Percentiles rank a stretch among this genome's conserved stretches.
Conservation (phyloP, 2,888 invertebrate species). For the Pasiphila rectangulata region DNA sequence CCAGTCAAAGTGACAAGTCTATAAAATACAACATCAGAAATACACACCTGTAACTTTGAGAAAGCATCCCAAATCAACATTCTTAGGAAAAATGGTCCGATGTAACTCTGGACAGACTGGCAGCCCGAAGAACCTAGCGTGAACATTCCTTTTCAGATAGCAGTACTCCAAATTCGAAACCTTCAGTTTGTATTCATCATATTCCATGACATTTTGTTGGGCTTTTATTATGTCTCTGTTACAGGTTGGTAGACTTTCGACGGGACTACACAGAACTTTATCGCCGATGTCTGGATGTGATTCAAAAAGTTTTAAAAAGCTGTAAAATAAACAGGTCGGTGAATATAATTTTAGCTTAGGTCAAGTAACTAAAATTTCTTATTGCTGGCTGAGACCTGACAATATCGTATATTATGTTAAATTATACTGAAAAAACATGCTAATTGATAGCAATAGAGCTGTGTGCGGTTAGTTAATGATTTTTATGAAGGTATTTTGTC, state of each 20-base stretch:
- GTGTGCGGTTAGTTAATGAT: too few relatives aligned
- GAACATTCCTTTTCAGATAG: conserved; percentile 83
- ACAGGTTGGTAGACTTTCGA: conserved; percentile 82
- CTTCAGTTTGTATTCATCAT: conserved; percentile 55
- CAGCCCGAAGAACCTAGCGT: conserved; percentile 84
- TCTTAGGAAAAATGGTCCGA: conserved; percentile 84
- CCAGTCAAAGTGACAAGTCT: too few relatives aligned
- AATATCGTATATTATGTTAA: too few relatives aligned
- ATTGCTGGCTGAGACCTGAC: too few relatives aligned
- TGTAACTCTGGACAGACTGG: conserved; percentile 86
- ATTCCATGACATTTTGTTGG: conserved; percentile 79
- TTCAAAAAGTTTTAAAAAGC: conserved; percentile 86
- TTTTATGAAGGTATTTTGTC: too few relatives aligned
- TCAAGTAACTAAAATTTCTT: too few relatives aligned
- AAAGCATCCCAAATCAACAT: conserved; percentile 86
- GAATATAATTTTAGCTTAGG: too few relatives aligned
- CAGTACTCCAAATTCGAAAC: conserved; percentile 51
- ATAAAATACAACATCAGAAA: not conserved
- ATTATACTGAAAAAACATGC: too few relatives aligned
- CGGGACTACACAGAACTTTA: conserved; percentile 83
- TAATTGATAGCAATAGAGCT: too few relatives aligned
- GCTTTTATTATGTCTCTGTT: conserved; percentile 82
- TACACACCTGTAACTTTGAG: conserved; percentile 85
- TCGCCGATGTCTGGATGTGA: conserved; percentile 84
- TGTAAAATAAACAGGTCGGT: conserved; percentile 52